phyloP scores from a whole-genome alignment of 1,140 invertebrate genomes.

The Pseudachorutes palmiensis region DNA sequence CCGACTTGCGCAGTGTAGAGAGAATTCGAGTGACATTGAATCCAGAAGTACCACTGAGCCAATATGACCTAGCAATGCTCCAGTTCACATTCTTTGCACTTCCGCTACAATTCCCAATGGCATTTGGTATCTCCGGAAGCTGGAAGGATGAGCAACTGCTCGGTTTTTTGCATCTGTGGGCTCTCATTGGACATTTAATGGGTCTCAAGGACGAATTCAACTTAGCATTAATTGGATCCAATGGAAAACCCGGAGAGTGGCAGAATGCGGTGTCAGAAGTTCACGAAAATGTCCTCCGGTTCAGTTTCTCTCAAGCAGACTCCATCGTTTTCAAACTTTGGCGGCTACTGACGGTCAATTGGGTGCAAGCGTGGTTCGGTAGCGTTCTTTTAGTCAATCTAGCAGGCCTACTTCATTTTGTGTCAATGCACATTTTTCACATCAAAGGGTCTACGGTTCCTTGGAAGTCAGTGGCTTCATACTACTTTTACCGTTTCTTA shows the following conservation, averaged over 20 bases:
- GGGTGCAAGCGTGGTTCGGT: background rate
- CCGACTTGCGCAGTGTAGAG: background rate
- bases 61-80: slow-evolving; percentile 32
- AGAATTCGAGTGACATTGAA: slow-evolving; percentile 26
- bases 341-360: background rate
- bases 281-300: background rate
- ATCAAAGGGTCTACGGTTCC: background rate
- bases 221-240: slow-evolving; percentile 6
- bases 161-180: slow-evolving; percentile 37
- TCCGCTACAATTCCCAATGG: slow-evolving; percentile 19
- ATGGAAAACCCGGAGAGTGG: background rate
- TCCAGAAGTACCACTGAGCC: slow-evolving; percentile 33
- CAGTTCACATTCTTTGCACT: slow-evolving; percentile 35
- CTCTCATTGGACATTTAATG: slow-evolving; percentile 26
- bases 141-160: slow-evolving; percentile 14
- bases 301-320: background rate
- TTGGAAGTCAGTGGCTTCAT: background rate
- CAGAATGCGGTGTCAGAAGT: background rate
- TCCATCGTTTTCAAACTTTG: background rate
- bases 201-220: slow-evolving; percentile 35
- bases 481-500: background rate
- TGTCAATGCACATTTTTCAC: background rate
- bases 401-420: background rate
- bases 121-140: slow-evolving; percentile 25
- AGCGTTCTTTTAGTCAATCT: background rate